A percentile compares a stretch with the other conserved stretches of the same genome.
These are phyloP conservation scores for Hoplostethus mediterraneus DNA, from an alignment of 2,797 vertebrate genomes.

Conservation along the genomic window DNA sequence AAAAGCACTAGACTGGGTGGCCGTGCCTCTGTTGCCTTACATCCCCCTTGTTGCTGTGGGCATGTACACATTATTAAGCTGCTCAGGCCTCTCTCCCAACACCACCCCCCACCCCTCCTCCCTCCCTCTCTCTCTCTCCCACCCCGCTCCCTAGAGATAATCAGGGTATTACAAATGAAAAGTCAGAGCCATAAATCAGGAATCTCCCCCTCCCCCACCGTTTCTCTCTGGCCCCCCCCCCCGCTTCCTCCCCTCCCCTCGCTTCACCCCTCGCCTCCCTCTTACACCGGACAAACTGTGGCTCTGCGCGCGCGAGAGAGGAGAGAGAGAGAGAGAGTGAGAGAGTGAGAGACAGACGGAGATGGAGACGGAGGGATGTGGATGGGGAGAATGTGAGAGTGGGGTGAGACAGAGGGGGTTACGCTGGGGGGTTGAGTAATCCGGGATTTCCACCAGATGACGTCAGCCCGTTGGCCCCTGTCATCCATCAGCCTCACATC, in stretches of 20 bases:
- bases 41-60: constrained; percentile 49
- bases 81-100: constrained; percentile 59
- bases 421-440: constrained; percentile 73
- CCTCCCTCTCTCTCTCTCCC: constrained; percentile 48
- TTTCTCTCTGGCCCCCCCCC: constrained; percentile 39
- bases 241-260: constrained; percentile 16
- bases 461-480: constrained; percentile 80
- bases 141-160: constrained; percentile 74
- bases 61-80: constrained; percentile 81
- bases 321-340: constrained; percentile 4
- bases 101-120: constrained; percentile 31
- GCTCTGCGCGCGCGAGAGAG: constrained; percentile 5
- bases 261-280: constrained; percentile 15
- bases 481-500: constrained; percentile 79
- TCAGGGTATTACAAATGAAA: constrained; percentile 82
- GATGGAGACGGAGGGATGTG: constrained; percentile 1
- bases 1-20: constrained; percentile 49
- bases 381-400: constrained; percentile 13
- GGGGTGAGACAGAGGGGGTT: constrained; percentile 38
- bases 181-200: constrained; percentile 80
- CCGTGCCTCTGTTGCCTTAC: constrained; percentile 50
- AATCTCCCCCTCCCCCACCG: constrained; percentile 25
- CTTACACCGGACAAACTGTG: constrained; percentile 42
- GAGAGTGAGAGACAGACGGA: constrained; percentile 20
- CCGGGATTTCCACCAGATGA: constrained; percentile 86